Percentiles rank a stretch among this genome's conserved stretches.
These are phyloP conservation scores for Drosophila limbata DNA, from an alignment of 2,888 invertebrate species.

Conservation along the genomic window DNA sequence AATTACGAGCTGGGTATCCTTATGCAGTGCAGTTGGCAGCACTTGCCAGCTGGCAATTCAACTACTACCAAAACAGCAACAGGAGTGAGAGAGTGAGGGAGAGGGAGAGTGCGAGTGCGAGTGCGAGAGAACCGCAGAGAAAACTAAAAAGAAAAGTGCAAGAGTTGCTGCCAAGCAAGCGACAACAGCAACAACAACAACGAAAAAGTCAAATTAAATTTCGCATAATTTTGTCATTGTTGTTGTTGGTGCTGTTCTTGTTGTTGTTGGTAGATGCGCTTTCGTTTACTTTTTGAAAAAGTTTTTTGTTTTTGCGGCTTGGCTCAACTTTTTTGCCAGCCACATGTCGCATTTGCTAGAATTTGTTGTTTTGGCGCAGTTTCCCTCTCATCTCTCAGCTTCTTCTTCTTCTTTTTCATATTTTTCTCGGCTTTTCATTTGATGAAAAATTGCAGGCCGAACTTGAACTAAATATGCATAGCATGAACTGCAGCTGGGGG, in stretches of 20 bases:
- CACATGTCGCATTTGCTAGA: constrained; percentile 75
- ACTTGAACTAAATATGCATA: constrained; percentile 77
- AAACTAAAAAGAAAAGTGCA: constrained; percentile 70
- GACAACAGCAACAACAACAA: constrained; percentile 47
- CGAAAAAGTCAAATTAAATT: constrained; percentile 78
- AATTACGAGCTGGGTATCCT: constrained; percentile 67
- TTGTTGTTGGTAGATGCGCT: constrained; percentile 41
- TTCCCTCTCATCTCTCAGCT: constrained; percentile 40
- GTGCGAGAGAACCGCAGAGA: constrained; percentile 39
- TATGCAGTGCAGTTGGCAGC: constrained; percentile 63
- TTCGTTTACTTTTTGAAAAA: constrained; percentile 63
- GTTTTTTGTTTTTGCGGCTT: constrained; percentile 79
- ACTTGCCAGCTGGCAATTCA: constrained; percentile 74
- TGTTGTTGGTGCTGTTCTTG: constrained; percentile 36
- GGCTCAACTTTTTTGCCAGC: constrained; percentile 73
- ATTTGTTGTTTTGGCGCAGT: constrained; percentile 73
- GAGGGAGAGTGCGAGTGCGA: not conserved
- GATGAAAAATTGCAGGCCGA: constrained; percentile 72
- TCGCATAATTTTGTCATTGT: constrained; percentile 73
- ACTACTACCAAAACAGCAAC: constrained; percentile 25
- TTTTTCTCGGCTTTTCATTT: constrained; percentile 61
- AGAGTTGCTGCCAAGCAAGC: constrained; percentile 60
- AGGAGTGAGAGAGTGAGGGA: too few relatives aligned
- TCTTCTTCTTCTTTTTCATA: constrained; percentile 23
- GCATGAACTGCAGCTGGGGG: constrained; percentile 12